Evolutionary conservation across 1,140 invertebrate genomes (phyloP).

Genomic region (Muscidifurax raptorellus): DNA sequence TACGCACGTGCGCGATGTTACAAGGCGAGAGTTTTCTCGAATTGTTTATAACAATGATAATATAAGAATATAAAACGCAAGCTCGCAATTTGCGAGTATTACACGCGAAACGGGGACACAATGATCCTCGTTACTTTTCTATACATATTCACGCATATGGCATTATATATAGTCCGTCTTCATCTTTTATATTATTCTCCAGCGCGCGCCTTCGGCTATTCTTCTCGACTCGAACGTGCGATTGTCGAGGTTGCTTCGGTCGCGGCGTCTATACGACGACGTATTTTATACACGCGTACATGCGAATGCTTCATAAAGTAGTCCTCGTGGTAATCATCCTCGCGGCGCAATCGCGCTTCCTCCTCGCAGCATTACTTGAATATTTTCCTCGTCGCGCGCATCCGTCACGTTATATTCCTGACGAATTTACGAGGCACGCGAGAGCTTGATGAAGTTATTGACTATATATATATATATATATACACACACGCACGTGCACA

Average conservation of each 20-base stretch:
- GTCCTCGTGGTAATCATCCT: conserved; percentile 15
- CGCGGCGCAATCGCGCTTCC: background rate
- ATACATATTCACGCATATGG: too few species aligned
- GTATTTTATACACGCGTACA: too few species aligned
- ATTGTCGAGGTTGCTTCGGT: background rate
- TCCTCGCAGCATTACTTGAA: conserved; percentile 20
- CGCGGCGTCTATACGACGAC: too few species aligned
- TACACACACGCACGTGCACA: too few species aligned
- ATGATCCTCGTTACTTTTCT: too few species aligned
- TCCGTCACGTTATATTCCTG: conserved; percentile 4
- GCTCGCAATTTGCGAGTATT: too few species aligned
- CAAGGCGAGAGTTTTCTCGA: too few species aligned
- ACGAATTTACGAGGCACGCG: conserved; percentile 16
- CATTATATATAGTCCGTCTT: too few species aligned
- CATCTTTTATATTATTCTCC: background rate
- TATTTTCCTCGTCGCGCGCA: conserved; percentile 3
- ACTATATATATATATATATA: background rate
- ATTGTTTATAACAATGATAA: too few species aligned
- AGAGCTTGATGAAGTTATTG: conserved; percentile 34
- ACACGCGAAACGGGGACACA: too few species aligned
- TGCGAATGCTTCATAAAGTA: conserved; percentile 12
- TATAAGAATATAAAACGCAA: background rate
- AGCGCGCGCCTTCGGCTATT: background rate
- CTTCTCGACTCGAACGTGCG: background rate
- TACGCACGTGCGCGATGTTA: background rate